These are phyloP conservation scores for Illadopsis cleaveri DNA, from an alignment of 2,113 vertebrate species.

Conservation along the genomic window DNA sequence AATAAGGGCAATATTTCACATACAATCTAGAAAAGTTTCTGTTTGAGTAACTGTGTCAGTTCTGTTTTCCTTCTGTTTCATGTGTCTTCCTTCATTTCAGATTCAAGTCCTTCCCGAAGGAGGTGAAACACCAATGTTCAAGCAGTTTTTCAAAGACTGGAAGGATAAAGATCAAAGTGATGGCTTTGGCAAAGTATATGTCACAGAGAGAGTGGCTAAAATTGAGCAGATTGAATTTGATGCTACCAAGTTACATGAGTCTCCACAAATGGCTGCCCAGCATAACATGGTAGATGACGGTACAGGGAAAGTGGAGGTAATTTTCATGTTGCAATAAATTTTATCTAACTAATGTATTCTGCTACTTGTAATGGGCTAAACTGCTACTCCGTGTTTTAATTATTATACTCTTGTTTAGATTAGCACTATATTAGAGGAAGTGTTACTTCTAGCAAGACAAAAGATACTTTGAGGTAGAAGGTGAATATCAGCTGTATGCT, in stretches of 20 bases:
- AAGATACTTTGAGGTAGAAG: background rate
- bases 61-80: background rate
- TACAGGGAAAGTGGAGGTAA: constrained; percentile 85
- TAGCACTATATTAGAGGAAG: background rate
- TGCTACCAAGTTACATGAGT: constrained; percentile 86
- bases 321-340: background rate
- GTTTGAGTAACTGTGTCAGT: background rate
- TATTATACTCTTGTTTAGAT: background rate
- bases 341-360: background rate
- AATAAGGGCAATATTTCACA: background rate
- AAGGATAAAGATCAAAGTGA: constrained; percentile 85
- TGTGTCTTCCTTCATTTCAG: constrained; percentile 67
- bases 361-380: background rate
- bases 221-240: constrained; percentile 87
- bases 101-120: constrained; percentile 92
- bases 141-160: constrained; percentile 91
- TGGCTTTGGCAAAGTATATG: constrained; percentile 85
- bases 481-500: background rate
- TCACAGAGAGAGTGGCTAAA: constrained; percentile 86
- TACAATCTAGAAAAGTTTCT: background rate
- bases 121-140: constrained; percentile 91
- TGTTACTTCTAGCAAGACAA: background rate
- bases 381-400: background rate
- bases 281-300: constrained; percentile 92
- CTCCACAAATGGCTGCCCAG: constrained; percentile 86